Evolutionary conservation across 1,140 invertebrate species (phyloP).

Genomic region (Archivesica marissinica): DNA sequence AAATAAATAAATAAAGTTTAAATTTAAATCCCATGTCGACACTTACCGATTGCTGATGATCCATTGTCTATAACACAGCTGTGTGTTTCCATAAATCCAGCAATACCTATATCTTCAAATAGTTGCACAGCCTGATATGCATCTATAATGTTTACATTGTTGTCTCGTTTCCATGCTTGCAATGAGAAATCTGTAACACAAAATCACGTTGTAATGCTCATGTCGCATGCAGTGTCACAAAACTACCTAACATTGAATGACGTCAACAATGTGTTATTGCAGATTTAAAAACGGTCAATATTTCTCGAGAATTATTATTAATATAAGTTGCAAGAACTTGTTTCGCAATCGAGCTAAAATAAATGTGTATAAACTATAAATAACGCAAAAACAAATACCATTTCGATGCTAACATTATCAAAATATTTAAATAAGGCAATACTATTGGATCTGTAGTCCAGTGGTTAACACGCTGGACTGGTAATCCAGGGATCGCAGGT

Average conservation of each 20-base stretch:
- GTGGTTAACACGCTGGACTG: too few species aligned
- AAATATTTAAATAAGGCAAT: not conserved
- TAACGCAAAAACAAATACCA: too few species aligned
- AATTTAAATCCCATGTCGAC: too few species aligned
- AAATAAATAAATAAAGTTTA: too few species aligned
- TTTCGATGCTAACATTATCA: too few species aligned
- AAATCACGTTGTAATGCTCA: not conserved
- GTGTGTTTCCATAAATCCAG: not conserved
- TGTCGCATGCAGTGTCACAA: not conserved
- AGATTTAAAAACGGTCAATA: too few species aligned
- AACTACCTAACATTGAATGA: not conserved
- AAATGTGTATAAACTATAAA: too few species aligned
- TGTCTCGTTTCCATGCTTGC: not conserved
- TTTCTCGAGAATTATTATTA: too few species aligned
- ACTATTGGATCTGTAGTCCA: not conserved
- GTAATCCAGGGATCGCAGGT: too few species aligned
- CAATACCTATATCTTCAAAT: conserved; percentile 8
- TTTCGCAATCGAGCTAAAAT: too few species aligned
- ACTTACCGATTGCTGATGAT: not conserved
- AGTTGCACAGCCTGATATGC: not conserved
- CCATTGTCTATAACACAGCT: not conserved
- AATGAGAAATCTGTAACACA: conserved; percentile 7
- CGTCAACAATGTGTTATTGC: not conserved
- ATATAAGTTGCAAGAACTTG: too few species aligned
- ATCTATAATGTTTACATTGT: not conserved